Base-by-base conservation (phyloP, 2,888 invertebrate genomes). In the Diploptera punctata region DNA sequence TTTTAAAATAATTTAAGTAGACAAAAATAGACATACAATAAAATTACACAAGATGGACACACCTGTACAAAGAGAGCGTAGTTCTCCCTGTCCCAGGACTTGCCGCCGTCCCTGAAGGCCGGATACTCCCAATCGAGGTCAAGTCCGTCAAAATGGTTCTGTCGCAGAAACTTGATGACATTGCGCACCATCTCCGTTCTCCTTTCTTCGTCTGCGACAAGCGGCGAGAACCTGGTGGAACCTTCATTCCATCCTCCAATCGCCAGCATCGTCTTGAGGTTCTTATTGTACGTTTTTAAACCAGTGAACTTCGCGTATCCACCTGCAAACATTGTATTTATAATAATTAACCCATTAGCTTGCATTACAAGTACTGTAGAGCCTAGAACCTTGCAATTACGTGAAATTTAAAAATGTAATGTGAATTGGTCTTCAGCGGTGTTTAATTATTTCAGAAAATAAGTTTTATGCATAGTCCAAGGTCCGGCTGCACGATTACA, bases 221-320 rank as follows among this genome's bases (percentile, higher is more conserved):
- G 89, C 18, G 94, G 91, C 0, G 96, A 96, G 84, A 97, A 97
- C 76, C 90, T 89, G 16, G 91, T 87, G 0, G 96, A 96, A 19
- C 95, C 97, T 82, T 97, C 97, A 83, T 97, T 97, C 97, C 97
- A 97, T 0, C 97, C 96, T 0, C 97, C 97, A 78, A 97, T 94
- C 10, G 97, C 97, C 77, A 97, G 86, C 85, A 97, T 84, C 0
- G 96, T 96, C 84, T 96, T 96, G 80, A 97, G 82, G 76, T 94
- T 90, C 82, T 94, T 95, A 84, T 97, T 97, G 86, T 95, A 96
- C 0, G 95, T 94, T 84, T 97, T 97, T 73, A 97, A 86, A 0
- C 95, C 96, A 47, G 92, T 95, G 84, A 97, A 97, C 85, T 97
- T 97, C 24, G 95, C 94, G 83, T 96, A 97, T 54, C 97, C 97